Base-by-base conservation (phyloP, 2,888 invertebrate species). In the Sericinus montela region DNA sequence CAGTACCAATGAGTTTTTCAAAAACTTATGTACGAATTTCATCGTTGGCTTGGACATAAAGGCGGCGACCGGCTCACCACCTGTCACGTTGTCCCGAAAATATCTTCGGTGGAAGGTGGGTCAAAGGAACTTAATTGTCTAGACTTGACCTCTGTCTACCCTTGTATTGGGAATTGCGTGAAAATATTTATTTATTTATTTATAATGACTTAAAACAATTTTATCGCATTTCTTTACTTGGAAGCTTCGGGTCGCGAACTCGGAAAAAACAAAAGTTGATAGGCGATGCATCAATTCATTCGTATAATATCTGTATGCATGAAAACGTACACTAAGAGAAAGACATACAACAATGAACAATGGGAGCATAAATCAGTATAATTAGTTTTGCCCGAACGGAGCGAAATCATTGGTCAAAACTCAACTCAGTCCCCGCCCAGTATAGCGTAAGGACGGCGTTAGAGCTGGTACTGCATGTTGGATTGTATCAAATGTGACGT, bases 291-390 rank as follows among this genome's bases (percentile, higher is more conserved):
- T 65, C 63, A 63, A 57, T 56, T 55, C 32, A 6, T 11, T 32
- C 57, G 60, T 61, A 19, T 19, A 38, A 37, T 51, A 41, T 58
- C 58, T 59, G 64, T 67, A 76, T 74, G 80, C 75, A 76, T 72
- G 68, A 51, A 59, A 60, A 56, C 56, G 65, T 63, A 63, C 60
- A 65, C 62, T 59, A 56, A 84, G 89, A 88, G 90, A 83, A 79
- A 83, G 85, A 84, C 80, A 89, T 89, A 89, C 91, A 93, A 94
- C 94, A 94, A 94, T 94, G 94, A 92, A 95, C 95, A 95, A 95
- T 95, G 93, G 94, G 91, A 89, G 93, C 94, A 95, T 95, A 95
- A 95, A 95, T 95, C 95, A 94, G 94, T 93, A 95, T 95, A 95
- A 95, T 95, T 95, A 95, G 95, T 94, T 93, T 92, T 91, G 87